These are phyloP conservation scores for Aptenodytes patagonicus DNA, from an alignment of 2,113 vertebrate species.

Conservation along the genomic window DNA sequence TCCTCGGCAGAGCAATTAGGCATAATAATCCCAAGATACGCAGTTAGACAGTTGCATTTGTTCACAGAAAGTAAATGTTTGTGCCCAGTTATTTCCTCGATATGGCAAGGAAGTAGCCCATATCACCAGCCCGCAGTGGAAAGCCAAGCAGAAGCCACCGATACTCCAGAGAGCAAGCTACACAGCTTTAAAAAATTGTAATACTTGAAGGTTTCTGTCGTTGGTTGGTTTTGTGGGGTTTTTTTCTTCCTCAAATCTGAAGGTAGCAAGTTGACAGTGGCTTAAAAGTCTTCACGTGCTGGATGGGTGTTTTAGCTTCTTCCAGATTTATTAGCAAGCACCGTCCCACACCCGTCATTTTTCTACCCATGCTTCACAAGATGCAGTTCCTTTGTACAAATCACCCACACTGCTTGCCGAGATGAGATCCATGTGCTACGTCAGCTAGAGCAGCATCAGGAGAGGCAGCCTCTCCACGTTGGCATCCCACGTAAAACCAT, in stretches of 20 bases:
- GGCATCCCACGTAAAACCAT: not conserved
- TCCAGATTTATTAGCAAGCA: not conserved
- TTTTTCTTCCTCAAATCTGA: not conserved
- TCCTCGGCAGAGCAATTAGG: not conserved
- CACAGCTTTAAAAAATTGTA: rapidly evolving
- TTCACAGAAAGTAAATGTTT: not conserved
- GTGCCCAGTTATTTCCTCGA: not conserved
- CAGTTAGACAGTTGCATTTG: not conserved
- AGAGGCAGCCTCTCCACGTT: not conserved
- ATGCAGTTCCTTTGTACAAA: not conserved
- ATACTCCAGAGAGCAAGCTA: not conserved
- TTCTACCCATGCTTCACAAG: not conserved
- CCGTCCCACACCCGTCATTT: rapidly evolving
- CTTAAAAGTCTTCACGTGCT: not conserved
- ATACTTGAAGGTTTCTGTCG: not conserved
- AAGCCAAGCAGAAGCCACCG: not conserved
- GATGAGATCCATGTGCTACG: not conserved
- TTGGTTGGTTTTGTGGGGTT: not conserved
- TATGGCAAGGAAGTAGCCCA: not conserved
- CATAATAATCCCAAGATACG: not conserved
- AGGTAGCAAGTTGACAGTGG: not conserved
- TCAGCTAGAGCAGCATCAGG: not conserved
- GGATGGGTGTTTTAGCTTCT: not conserved
- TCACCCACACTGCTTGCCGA: rapidly evolving
- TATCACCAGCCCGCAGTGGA: rapidly evolving